A percentile compares a stretch with the other conserved stretches of the same genome.
Evolutionary conservation across 1,140 invertebrate genomes (phyloP).

Genomic region (Lutraria rhynchaena): DNA sequence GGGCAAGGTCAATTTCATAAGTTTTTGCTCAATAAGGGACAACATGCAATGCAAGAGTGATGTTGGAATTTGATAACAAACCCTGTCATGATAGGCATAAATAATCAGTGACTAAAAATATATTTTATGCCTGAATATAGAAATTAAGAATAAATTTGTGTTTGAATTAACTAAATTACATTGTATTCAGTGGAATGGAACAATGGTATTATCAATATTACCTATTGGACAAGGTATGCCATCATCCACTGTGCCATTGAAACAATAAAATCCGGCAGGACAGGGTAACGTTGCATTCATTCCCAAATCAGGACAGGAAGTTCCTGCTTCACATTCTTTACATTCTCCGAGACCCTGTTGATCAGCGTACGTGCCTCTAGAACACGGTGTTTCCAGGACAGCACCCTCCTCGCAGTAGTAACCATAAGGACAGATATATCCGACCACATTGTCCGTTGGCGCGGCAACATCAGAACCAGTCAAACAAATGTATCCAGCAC

Average conservation of each 20-base stretch:
- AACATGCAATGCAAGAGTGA: no score
- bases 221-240: constrained; percentile 76
- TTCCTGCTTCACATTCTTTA: constrained; percentile 69
- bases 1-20: no score
- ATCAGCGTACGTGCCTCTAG: constrained; percentile 58
- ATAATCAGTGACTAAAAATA: no score
- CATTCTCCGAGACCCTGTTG: constrained; percentile 3
- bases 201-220: no score
- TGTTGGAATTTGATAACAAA: no score
- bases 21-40: no score
- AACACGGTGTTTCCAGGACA: constrained; percentile 69
- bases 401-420: constrained; percentile 77
- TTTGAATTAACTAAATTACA: no score
- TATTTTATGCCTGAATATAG: no score
- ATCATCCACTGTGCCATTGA: constrained; percentile 74
- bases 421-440: constrained; percentile 78
- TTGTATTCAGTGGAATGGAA: no score
- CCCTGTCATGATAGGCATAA: no score
- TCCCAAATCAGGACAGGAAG: constrained; percentile 72
- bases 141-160: no score
- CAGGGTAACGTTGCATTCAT: constrained; percentile 77
- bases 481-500: constrained; percentile 78
- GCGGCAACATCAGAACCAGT: constrained; percentile 73
- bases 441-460: constrained; percentile 75
- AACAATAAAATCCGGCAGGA: constrained; percentile 78